phyloP scores from a whole-genome alignment of 2,113 vertebrate genomes.

The Lutjanus erythropterus region DNA sequence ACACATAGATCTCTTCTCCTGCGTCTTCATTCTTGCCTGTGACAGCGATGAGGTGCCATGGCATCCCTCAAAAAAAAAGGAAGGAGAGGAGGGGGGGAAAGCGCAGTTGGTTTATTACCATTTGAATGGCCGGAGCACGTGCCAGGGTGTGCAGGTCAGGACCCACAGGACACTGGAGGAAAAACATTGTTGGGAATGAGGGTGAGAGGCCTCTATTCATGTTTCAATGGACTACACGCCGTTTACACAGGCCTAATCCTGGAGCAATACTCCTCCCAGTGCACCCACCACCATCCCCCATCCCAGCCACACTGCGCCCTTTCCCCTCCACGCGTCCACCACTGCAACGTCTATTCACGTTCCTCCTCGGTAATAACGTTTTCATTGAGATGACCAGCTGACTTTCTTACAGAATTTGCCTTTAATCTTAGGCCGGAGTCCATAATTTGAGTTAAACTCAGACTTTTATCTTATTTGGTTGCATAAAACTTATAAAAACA shows the following conservation, averaged over 20 bases:
- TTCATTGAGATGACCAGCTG: slow-evolving; percentile 3
- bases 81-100: neutral
- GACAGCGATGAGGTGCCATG: slow-evolving; percentile 39
- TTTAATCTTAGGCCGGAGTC: neutral
- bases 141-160: slow-evolving; percentile 72
- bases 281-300: neutral
- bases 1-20: neutral
- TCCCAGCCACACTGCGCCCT: slow-evolving; percentile 5
- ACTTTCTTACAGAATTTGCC: neutral
- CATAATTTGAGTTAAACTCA: neutral
- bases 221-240: slow-evolving; percentile 74
- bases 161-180: slow-evolving; percentile 61
- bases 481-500: neutral
- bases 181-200: slow-evolving; percentile 61
- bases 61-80: slow-evolving; percentile 27
- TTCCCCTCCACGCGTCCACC: neutral
- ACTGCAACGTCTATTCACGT: neutral
- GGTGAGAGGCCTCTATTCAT: slow-evolving; percentile 67
- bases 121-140: slow-evolving; percentile 76
- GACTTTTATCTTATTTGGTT: neutral
- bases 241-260: slow-evolving; percentile 72
- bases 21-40: neutral
- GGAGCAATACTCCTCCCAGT: slow-evolving; percentile 32
- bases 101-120: slow-evolving; percentile 73
- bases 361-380: neutral